Evolutionary conservation across 2,888 invertebrate genomes (phyloP), one percentile per base, ranked within the genome.

Genomic region (Tinea semifulvella): DNA sequence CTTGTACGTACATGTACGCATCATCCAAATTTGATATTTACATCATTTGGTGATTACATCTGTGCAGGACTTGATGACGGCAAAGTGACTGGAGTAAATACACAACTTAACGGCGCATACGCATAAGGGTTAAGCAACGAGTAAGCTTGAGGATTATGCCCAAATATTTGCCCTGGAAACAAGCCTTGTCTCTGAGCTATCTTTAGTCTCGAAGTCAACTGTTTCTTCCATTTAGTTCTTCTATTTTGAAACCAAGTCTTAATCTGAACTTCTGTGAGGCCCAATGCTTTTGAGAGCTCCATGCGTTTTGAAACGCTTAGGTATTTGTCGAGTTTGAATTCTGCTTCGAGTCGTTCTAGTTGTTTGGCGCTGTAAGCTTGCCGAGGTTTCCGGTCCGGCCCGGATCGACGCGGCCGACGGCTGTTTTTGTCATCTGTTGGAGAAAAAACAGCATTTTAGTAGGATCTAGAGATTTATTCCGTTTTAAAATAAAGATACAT

Each of bases 241-340:
- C 97, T 84, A 64, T 97, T 96, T 70, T 96, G 95, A 65, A 96
- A 96, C 96, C 96, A 96, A 0, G 96, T 96, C 67, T 97, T 97
- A 53, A 97, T 96, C 75, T 97, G 96, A 0, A 96, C 96, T 74
- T 97, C 96, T 0, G 96, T 96, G 36, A 97, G 82, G 52, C 88
- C 91, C 22, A 98, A 70, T 0, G 90, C 89, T 66, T 94, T 93
- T 1, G 96, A 96, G 3, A 98, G 80, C 56, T 97, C 96, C 89
- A 96, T 91, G 44, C 98, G 83, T 67, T 97, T 98, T 58, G 92
- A 94, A 1, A 98, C 97, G 68, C 96, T 96, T 45, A 98, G 83
- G 68, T 98, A 98, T 68, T 98, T 97, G 80, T 98, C 97, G 44
- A 91, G 83, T 82, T 96, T 96, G 70, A 98, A 98, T 74, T 98